Conservation (phyloP, 2,888 invertebrate genomes). For the Epiblema foenella region DNA sequence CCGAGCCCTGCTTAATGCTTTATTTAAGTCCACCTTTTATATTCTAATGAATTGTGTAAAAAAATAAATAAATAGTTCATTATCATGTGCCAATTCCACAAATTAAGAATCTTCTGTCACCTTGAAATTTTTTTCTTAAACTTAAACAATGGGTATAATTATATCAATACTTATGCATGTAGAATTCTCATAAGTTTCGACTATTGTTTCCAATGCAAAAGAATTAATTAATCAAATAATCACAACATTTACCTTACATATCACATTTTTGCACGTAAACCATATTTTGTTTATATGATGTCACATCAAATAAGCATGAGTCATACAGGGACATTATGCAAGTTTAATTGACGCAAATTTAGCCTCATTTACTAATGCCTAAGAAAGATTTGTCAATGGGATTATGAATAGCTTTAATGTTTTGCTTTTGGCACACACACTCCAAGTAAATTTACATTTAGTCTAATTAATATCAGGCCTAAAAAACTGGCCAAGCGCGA, state of each 20-base stretch:
- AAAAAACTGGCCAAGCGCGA: too few species aligned
- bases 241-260: not conserved
- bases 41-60: too few species aligned
- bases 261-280: slow-evolving; percentile 36
- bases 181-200: not conserved
- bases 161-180: slow-evolving; percentile 1
- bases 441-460: too few species aligned
- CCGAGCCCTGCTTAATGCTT: too few species aligned
- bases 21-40: too few species aligned
- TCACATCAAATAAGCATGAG: slow-evolving; percentile 22
- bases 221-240: slow-evolving; percentile 22
- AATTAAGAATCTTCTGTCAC: slow-evolving; percentile 1
- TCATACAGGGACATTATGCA: slow-evolving; percentile 23
- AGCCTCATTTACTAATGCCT: slow-evolving; percentile 19
- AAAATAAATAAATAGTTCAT: not conserved
- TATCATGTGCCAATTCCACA: not conserved
- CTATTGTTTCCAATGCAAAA: not conserved
- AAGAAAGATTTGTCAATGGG: not conserved
- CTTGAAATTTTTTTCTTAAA: slow-evolving; percentile 2
- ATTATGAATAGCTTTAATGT: not conserved
- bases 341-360: slow-evolving; percentile 6
- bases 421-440: too few species aligned
- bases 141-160: slow-evolving; percentile 15
- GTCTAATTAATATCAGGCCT: too few species aligned
- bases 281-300: slow-evolving; percentile 25